Percentiles rank a stretch among this genome's conserved stretches.
phyloP scores from a whole-genome alignment of 2,797 vertebrate genomes.

The Novumbra hubbsi region DNA sequence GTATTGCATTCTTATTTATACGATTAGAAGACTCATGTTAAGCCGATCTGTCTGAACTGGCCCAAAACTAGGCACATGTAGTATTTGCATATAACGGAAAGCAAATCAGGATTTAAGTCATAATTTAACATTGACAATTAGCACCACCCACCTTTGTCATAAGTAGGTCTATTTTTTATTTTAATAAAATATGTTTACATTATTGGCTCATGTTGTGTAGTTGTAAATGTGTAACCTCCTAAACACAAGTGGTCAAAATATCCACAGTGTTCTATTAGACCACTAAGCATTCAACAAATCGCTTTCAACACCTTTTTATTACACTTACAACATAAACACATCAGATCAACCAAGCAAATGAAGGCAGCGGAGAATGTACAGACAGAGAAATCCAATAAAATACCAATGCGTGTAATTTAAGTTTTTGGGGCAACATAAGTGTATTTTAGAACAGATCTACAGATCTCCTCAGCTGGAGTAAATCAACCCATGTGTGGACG shows the following conservation, averaged over 20 bases:
- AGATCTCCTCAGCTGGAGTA: neutral
- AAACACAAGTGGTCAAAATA: conserved; percentile 13
- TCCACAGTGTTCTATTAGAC: neutral
- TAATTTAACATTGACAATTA: no score
- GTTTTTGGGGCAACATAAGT: neutral
- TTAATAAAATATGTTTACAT: no score
- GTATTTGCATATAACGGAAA: no score
- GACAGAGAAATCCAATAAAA: neutral
- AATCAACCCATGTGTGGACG: conserved; percentile 12
- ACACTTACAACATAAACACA: neutral
- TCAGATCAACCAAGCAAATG: neutral
- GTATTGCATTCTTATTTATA: neutral
- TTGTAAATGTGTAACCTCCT: conserved; percentile 1
- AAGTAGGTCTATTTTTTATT: no score
- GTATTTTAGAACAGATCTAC: neutral
- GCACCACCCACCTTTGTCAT: no score
- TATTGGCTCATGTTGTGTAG: neutral
- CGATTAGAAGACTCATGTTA: no score
- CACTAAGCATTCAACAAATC: neutral
- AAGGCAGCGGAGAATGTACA: neutral
- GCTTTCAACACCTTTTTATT: neutral
- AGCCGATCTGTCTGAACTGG: no score
- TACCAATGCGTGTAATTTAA: neutral
- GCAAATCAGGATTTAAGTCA: no score
- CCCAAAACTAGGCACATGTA: no score